These are phyloP conservation scores for Diabrotica undecimpunctata DNA, from an alignment of 1,140 invertebrate species.

Conservation along the genomic window DNA sequence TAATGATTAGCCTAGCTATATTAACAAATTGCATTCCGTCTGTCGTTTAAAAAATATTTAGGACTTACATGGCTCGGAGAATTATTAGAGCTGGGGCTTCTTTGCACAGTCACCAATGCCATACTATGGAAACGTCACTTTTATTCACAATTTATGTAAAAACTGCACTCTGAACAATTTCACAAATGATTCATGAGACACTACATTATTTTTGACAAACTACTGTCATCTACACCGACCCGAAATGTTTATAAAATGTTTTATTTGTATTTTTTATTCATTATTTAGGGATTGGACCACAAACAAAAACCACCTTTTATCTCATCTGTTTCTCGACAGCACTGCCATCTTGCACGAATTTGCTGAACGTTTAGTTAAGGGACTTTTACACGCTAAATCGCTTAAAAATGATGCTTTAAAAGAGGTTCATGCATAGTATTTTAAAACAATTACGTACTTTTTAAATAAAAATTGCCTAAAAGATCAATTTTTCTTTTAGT, in stretches of 20 bases:
- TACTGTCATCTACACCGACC: conserved; percentile 10
- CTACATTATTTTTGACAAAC: conserved; percentile 29
- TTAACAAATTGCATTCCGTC: too few species aligned
- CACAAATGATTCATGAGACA: conserved; percentile 25
- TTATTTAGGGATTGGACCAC: background rate
- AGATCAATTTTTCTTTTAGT: too few species aligned
- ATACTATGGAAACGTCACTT: conserved; percentile 45
- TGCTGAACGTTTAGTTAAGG: too few species aligned
- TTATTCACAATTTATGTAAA: conserved; percentile 15
- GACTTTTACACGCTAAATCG: too few species aligned
- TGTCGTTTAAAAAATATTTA: background rate
- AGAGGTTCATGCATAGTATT: too few species aligned
- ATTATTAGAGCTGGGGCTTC: conserved; percentile 65
- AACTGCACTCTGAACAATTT: conserved; percentile 26
- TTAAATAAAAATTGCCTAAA: too few species aligned
- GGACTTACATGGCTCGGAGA: conserved; percentile 52
- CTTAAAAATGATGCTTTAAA: too few species aligned
- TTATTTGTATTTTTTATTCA: background rate
- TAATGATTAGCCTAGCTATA: too few species aligned
- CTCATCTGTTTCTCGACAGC: background rate
- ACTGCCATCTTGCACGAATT: background rate
- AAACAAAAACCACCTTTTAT: background rate
- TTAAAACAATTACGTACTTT: too few species aligned
- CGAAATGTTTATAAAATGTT: background rate
- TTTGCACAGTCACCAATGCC: conserved; percentile 68